Conservation (phyloP, 2,888 invertebrate species). For the Lagria hirta region DNA sequence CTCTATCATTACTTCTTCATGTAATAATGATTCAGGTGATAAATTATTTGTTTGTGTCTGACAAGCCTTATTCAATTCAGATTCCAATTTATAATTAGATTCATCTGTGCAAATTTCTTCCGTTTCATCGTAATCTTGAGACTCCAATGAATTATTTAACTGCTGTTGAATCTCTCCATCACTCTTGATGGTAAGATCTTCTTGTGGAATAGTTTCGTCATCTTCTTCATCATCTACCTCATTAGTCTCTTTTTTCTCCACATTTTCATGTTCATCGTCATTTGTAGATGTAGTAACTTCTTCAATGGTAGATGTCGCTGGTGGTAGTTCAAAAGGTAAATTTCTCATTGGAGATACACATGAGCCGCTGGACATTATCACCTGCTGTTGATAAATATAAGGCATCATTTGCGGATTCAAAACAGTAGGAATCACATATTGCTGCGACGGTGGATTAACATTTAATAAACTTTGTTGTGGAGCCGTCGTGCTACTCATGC, state of each 20-base stretch:
- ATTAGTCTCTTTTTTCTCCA: conserved; percentile 12
- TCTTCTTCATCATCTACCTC: conserved; percentile 6
- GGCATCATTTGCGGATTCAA: conserved; percentile 59
- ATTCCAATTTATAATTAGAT: conserved; percentile 38
- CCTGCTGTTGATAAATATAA: conserved; percentile 59
- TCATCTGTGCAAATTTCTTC: conserved; percentile 27
- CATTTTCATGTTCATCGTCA: too few relatives aligned
- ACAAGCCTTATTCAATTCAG: conserved; percentile 53
- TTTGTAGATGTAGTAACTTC: too few relatives aligned
- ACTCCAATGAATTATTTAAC: conserved; percentile 8
- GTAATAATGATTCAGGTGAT: conserved; percentile 25
- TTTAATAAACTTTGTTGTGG: conserved; percentile 46
- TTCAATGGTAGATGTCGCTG: conserved; percentile 35
- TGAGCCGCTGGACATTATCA: conserved; percentile 56
- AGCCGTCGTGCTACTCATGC: conserved; percentile 55
- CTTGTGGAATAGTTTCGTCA: conserved; percentile 3
- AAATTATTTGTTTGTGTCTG: conserved; percentile 43
- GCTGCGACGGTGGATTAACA: conserved; percentile 58
- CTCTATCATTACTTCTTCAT: conserved; percentile 25
- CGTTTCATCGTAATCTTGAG: conserved; percentile 18
- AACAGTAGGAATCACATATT: conserved; percentile 57
- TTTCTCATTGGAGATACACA: conserved; percentile 47
- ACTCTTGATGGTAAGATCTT: conserved; percentile 10
- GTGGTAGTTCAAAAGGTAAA: conserved; percentile 42
- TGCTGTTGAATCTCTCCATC: conserved; percentile 11